phyloP scores from a whole-genome alignment of 2,113 vertebrate genomes.

The Bostrychus sinensis region DNA sequence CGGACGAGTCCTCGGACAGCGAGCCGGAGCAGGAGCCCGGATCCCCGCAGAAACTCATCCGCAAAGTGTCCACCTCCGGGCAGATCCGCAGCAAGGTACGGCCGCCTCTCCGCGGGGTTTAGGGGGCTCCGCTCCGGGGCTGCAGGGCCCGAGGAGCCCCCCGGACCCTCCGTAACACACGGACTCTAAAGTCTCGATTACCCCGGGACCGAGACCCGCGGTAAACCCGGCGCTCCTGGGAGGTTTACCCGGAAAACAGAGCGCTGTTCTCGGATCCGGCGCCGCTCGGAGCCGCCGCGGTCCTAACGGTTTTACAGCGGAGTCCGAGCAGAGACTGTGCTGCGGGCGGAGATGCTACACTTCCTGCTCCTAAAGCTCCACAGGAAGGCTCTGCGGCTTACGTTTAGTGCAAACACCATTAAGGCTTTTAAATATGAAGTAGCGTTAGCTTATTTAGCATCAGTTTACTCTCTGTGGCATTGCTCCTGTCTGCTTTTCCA shows the following conservation, averaged over 20 bases:
- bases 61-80: conserved; percentile 94
- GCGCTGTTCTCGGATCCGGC: neutral
- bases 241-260: rapidly evolving
- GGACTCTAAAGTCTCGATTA: too few relatives aligned
- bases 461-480: too few relatives aligned
- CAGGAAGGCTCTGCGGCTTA: too few relatives aligned
- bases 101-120: neutral
- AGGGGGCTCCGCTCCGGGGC: neutral
- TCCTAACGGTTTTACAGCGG: conserved; percentile 1
- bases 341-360: neutral
- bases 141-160: conserved; percentile 7
- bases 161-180: neutral
- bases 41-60: conserved; percentile 92
- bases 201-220: too few relatives aligned
- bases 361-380: neutral
- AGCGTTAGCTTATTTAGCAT: too few relatives aligned
- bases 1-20: conserved; percentile 93
- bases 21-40: conserved; percentile 93
- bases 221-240: neutral
- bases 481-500: too few relatives aligned
- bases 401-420: too few relatives aligned
- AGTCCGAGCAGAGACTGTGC: neutral
- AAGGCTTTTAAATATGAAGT: too few relatives aligned
- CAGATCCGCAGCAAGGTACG: conserved; percentile 95
- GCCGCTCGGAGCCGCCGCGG: neutral